Evolutionary conservation across 2,113 vertebrate genomes (phyloP), one percentile per base, ranked within the genome.

Genomic region (Picathartes gymnocephalus): DNA sequence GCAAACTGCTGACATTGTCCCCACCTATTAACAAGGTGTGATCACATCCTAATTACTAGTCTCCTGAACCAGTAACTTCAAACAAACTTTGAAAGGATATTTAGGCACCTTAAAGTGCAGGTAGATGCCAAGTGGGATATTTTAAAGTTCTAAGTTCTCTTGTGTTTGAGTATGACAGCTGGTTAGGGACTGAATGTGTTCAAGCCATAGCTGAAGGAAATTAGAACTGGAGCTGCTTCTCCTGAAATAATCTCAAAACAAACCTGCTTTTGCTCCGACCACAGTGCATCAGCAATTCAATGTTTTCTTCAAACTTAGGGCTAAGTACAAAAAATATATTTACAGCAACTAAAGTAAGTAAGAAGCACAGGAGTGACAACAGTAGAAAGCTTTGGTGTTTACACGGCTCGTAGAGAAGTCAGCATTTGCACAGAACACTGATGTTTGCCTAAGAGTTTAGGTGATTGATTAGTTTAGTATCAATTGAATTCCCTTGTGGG

Each of bases 401-500:
- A 39, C 22, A 74, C 31, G 39, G 83, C 22, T 88, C 22, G 1
- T 0, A 2, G n/a, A 88, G 56, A 68, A 96, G 64, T 61, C 69
- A 42, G 91, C 79, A 60, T 70, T 88, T 88, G 64, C 81, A 90
- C 47, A 92, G 76, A 88, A 92, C 37, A 19, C 31, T 72, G 64
- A 54, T 81, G 82, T 74, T 88, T 93, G 81, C 69, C 50, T 69
- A 57, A 54, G 64, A 86, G 72, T 88, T 95, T 33, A 88, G 53
- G 33, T 92, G 92, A 95, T 77, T 95, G 94, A 95, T 93, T 74
- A 96, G 94, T 90, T 96, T 94, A 95, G 86, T 93, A 94, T 78
- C 90, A 94, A 50, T 60, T 79, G 25, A 92, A 93, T 74, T 93
- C 88, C 86, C 79, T 58, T 64, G 93, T 81, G 77, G 93, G 80